phyloP scores from a whole-genome alignment of 2,113 vertebrate species.

The Epinephelus lanceolatus region DNA sequence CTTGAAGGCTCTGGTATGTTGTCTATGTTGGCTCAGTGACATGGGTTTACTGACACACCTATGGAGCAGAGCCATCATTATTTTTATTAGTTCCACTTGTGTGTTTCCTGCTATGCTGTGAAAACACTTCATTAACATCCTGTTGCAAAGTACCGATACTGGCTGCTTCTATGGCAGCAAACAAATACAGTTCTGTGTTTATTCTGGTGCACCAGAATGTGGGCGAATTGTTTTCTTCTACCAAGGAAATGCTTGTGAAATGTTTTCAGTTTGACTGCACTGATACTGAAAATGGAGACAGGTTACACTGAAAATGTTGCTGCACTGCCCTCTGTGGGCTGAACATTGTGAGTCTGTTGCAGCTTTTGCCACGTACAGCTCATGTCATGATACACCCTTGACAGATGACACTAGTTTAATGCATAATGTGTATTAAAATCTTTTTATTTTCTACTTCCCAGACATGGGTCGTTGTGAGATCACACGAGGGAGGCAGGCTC shows the following conservation, averaged over 20 bases:
- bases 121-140: no score
- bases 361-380: neutral
- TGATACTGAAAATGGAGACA: no score
- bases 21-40: neutral
- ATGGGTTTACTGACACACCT: neutral
- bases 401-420: neutral
- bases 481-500: conserved; percentile 87
- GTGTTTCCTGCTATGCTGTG: neutral
- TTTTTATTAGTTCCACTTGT: neutral
- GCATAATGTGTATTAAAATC: neutral
- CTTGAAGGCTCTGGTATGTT: neutral
- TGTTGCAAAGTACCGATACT: neutral
- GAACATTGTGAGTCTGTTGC: neutral
- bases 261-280: neutral
- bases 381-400: neutral
- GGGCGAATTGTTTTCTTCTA: neutral
- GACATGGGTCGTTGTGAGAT: conserved; percentile 90
- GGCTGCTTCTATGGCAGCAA: neutral
- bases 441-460: conserved; percentile 41
- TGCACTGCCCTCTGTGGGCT: neutral
- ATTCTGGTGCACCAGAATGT: neutral
- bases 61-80: neutral
- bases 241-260: neutral
- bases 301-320: neutral
- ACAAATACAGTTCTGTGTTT: neutral